Evolutionary conservation across 2,888 invertebrate genomes (phyloP).

Genomic region (Acanthococcus lagerstroemiae): DNA sequence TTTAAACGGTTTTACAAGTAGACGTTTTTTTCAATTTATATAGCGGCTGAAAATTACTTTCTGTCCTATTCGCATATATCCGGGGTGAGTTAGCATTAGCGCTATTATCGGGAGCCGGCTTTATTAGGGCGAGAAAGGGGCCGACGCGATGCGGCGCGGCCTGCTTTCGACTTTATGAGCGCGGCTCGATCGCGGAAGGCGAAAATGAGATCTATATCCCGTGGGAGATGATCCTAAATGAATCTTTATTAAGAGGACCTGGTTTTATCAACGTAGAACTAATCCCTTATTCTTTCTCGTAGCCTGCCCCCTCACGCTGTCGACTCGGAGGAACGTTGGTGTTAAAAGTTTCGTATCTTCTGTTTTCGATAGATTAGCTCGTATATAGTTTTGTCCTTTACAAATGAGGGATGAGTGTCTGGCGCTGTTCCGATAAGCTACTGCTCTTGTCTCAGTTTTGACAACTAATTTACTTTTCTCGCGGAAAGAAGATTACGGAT

Average conservation of each 20-base stretch:
- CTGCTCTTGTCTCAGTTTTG: slow-evolving; percentile 30
- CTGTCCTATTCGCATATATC: slow-evolving; percentile 1
- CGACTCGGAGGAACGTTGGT: slow-evolving; percentile 6
- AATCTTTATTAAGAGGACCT: slow-evolving; percentile 30
- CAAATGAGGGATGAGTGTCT: slow-evolving; percentile 30
- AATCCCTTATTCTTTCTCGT: slow-evolving; percentile 29
- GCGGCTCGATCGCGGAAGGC: slow-evolving; percentile 17
- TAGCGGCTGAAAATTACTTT: slow-evolving; percentile 18
- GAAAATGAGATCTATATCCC: slow-evolving; percentile 28
- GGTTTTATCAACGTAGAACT: slow-evolving; percentile 28
- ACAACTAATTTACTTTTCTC: slow-evolving; percentile 30
- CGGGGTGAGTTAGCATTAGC: not conserved
- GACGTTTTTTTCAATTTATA: slow-evolving; percentile 17
- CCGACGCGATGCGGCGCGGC: too few species aligned
- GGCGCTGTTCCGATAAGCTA: slow-evolving; percentile 27
- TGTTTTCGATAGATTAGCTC: slow-evolving; percentile 29
- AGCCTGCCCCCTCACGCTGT: not conserved
- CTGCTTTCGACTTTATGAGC: not conserved
- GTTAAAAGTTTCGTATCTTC: slow-evolving; percentile 27
- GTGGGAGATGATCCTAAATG: slow-evolving; percentile 28
- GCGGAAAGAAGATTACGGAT: slow-evolving; percentile 28
- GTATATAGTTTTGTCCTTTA: slow-evolving; percentile 28
- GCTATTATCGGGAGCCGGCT: too few species aligned
- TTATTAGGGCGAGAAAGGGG: too few species aligned
- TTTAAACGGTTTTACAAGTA: not conserved